Evolutionary conservation across 2,797 vertebrate genomes (phyloP).

Genomic region (Loris lydekkerianus): DNA sequence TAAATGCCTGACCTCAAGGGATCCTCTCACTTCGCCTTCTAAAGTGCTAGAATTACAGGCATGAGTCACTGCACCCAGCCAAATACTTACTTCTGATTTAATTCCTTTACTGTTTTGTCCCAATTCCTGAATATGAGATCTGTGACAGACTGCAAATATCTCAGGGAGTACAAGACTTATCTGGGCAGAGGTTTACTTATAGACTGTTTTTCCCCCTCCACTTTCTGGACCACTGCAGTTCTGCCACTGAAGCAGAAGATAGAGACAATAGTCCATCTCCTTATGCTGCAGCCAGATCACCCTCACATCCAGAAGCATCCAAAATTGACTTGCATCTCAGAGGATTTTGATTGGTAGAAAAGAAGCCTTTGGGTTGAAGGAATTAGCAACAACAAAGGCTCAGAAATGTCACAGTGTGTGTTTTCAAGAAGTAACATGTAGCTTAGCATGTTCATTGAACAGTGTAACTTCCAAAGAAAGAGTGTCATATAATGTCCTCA

Average conservation of each 20-base stretch:
- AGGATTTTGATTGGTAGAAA: conserved; percentile 46
- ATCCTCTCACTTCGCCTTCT: background rate
- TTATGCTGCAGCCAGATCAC: too few relatives aligned
- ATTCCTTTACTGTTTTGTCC: conserved; percentile 75
- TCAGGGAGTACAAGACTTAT: conserved; percentile 51
- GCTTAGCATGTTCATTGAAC: background rate
- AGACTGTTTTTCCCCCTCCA: conserved; percentile 43
- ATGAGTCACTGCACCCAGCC: background rate
- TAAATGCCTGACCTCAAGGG: background rate
- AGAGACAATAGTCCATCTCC: too few relatives aligned
- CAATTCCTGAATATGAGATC: conserved; percentile 78
- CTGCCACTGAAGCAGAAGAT: conserved; percentile 78
- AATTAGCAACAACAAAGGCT: background rate
- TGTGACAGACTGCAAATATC: conserved; percentile 77
- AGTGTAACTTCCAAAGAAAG: background rate
- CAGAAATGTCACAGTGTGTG: background rate
- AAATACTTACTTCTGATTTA: conserved; percentile 74
- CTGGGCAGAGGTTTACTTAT: conserved; percentile 45
- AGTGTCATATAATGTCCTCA: background rate
- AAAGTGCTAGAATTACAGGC: background rate
- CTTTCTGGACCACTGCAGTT: conserved; percentile 67
- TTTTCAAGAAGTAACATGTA: background rate
- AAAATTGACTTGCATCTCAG: conserved; percentile 10
- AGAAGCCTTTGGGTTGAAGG: background rate
- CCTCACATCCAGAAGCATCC: background rate